Evolutionary conservation across 2,113 vertebrate genomes (phyloP), one percentile per base, ranked within the genome.

Genomic region (Conger conger): DNA sequence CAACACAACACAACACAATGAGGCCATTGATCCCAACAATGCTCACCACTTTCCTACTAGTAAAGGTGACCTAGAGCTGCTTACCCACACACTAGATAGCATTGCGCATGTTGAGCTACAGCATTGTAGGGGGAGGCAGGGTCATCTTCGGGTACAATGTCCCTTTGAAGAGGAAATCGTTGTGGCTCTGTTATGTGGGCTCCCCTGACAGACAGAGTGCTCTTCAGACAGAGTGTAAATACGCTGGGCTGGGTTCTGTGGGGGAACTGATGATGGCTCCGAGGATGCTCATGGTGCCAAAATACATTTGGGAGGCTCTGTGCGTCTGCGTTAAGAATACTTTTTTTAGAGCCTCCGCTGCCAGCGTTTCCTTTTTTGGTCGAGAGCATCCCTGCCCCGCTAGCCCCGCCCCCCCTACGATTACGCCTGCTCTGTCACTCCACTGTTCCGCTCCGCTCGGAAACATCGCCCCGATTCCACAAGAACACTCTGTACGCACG

Each of bases 401-500:
- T 82, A 80, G 76, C 88, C 80, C 63, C 79, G 3, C 45, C 5
- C 53, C 53, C 45, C 20, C 8, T 38, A 1, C 18, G 54, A 57
- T 63, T 63, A 37, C 53, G 38, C 68, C 80, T 82, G 80, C 79
- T 79, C 42, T 82, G 88, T 91, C 87, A 89, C 87, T 86, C 85
- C 76, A 83, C 80, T 42, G 33, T 86, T 88, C 89, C 87, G 91
- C 87, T 88, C 87, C 84, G 40, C 78, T 88, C 86, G 88, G 86
- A 73, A 88, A 89, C 86, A 87, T 91, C 90, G 87, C 86, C 85
- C 90, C 87, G 88, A 90, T 82, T 93, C 91, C 57, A 60, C 86
- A 89, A 90, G 88, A 91, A 89, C 89, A 91, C 88, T 90, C 91
- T 90, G 68, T 33, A 90, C 88, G 91, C 92, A 92, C 89, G 87